Conservation (phyloP, 1,140 invertebrate species). For the Brachionus angularis region DNA sequence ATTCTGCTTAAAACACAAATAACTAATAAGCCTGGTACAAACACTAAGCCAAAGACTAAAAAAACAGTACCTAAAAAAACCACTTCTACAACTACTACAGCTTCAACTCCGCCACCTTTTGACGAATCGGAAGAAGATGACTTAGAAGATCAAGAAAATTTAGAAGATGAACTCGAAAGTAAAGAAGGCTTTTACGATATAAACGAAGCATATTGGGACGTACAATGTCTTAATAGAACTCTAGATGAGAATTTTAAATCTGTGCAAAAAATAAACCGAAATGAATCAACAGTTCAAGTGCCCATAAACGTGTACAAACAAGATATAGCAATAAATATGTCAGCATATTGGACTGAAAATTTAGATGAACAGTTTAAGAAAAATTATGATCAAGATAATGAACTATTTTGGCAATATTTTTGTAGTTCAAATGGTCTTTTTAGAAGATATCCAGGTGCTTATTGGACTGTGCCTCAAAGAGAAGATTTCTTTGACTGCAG, state of each 20-base stretch:
- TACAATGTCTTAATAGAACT: slow-evolving; percentile 20
- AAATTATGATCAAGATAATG: slow-evolving; percentile 33
- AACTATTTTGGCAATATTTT: slow-evolving; percentile 44
- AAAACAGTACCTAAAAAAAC: background rate
- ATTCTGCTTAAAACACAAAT: too few species aligned
- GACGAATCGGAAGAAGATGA: background rate
- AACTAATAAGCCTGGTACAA: background rate
- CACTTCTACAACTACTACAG: background rate
- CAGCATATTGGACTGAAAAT: slow-evolving; percentile 11
- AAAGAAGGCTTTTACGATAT: slow-evolving; percentile 3
- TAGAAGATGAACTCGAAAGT: background rate
- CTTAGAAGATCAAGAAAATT: background rate
- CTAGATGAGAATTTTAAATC: slow-evolving; percentile 42
- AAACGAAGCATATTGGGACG: slow-evolving; percentile 13
- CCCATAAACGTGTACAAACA: slow-evolving; percentile 32
- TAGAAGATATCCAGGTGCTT: slow-evolving; percentile 21
- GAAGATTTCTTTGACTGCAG: slow-evolving; percentile 44
- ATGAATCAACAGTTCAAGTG: slow-evolving; percentile 37
- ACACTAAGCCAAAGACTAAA: background rate
- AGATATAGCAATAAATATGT: slow-evolving; percentile 20
- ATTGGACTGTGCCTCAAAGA: slow-evolving; percentile 1
- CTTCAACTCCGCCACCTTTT: background rate
- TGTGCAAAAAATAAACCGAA: slow-evolving; percentile 4
- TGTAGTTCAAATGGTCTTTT: slow-evolving; percentile 42
- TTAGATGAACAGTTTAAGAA: slow-evolving; percentile 18